Evolutionary conservation across 2,113 vertebrate species (phyloP).

Genomic region (Callaeas wilsoni): DNA sequence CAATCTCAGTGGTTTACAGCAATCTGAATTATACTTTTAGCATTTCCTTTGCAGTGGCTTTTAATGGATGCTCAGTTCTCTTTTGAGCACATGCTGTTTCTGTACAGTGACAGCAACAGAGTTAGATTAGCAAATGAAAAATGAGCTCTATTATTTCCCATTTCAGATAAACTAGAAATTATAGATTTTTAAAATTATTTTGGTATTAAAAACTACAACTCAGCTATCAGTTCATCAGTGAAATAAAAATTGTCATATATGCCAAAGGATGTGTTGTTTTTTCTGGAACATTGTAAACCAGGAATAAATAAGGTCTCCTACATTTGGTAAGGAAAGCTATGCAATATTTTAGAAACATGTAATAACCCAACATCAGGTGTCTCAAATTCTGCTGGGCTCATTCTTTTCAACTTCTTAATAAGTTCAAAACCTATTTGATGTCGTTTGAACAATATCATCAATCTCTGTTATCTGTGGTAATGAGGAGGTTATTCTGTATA

Average conservation of each 20-base stretch:
- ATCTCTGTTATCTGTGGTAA: background rate
- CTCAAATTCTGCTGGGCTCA: background rate
- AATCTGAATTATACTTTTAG: background rate
- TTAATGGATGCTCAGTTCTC: background rate
- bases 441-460: background rate
- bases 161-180: constrained; percentile 21
- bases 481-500: background rate
- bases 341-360: background rate
- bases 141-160: constrained; percentile 4
- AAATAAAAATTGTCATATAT: background rate
- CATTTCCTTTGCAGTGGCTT: background rate
- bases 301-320: background rate
- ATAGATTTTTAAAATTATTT: constrained; percentile 3
- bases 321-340: background rate
- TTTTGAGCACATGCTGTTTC: background rate
- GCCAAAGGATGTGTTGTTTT: background rate
- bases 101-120: background rate
- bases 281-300: background rate
- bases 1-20: background rate
- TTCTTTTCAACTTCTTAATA: background rate
- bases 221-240: constrained; percentile 21
- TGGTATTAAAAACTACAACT: background rate
- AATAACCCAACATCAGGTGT: background rate
- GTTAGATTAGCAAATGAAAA: constrained; percentile 19
- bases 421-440: background rate